Conservation (phyloP, 2,797 vertebrate species). For the Phrynocephalus forsythii region DNA sequence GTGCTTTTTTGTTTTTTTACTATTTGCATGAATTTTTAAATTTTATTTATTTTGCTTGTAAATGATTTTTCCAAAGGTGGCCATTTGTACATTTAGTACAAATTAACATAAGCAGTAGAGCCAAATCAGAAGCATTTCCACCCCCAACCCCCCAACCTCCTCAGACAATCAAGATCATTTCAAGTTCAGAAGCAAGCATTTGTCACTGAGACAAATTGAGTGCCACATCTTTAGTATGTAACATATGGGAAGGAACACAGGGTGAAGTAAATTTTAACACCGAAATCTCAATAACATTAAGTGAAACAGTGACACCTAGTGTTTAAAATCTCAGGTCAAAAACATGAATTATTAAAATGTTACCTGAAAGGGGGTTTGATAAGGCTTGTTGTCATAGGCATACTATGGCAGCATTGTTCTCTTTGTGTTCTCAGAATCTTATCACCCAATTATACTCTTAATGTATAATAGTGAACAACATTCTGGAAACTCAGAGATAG, state of each 20-base stretch:
- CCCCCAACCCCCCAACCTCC: background rate
- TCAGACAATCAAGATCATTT: background rate
- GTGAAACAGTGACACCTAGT: conserved; percentile 82
- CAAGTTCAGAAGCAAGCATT: background rate
- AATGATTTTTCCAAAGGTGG: background rate
- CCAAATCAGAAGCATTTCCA: background rate
- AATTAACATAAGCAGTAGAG: background rate
- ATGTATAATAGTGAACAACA: too few species aligned
- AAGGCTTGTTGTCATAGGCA: background rate
- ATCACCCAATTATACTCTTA: background rate
- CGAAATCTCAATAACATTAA: conserved; percentile 55
- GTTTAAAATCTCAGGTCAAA: conserved; percentile 58
- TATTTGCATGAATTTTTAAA: background rate
- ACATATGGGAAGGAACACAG: background rate
- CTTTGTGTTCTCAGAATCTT: background rate
- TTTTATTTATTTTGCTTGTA: background rate
- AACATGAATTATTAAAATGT: rapidly evolving
- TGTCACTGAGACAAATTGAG: background rate
- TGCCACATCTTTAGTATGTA: background rate
- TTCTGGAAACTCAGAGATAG: too few species aligned
- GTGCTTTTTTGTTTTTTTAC: background rate
- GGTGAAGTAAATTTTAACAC: background rate
- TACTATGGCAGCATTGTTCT: background rate
- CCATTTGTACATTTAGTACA: background rate
- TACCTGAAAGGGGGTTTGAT: background rate